Evolutionary conservation across 2,113 vertebrate genomes (phyloP).

Genomic region (Nothocercus julius): DNA sequence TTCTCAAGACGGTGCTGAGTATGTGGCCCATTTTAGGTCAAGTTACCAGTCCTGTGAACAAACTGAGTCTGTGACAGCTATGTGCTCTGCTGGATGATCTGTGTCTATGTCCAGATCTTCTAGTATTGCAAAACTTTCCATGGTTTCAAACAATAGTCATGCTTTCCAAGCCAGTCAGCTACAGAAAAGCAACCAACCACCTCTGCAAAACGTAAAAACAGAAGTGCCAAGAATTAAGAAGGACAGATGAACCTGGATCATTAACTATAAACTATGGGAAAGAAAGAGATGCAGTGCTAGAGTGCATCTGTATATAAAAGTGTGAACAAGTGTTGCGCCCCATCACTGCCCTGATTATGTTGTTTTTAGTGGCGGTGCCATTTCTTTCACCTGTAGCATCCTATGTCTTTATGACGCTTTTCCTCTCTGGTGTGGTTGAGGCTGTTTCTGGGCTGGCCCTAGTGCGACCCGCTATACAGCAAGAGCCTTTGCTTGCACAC

Average conservation of each 20-base stretch:
- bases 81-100: neutral
- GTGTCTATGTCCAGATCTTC: neutral
- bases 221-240: neutral
- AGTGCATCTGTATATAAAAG: neutral
- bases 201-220: neutral
- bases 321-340: neutral
- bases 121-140: neutral
- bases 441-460: neutral
- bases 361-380: neutral
- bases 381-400: neutral
- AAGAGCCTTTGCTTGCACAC: neutral
- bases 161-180: neutral
- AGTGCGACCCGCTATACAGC: neutral
- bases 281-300: neutral
- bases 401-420: neutral
- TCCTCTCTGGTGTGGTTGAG: neutral
- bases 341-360: neutral
- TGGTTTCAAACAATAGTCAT: neutral
- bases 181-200: neutral
- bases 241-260: neutral
- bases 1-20: neutral
- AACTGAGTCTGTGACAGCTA: neutral
- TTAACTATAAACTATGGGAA: neutral
- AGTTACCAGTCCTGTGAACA: neutral
- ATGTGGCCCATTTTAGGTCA: neutral